Evolutionary conservation across 2,797 vertebrate genomes (phyloP), one percentile per base, ranked within the genome.

Genomic region (Peromyscus melanophrys): DNA sequence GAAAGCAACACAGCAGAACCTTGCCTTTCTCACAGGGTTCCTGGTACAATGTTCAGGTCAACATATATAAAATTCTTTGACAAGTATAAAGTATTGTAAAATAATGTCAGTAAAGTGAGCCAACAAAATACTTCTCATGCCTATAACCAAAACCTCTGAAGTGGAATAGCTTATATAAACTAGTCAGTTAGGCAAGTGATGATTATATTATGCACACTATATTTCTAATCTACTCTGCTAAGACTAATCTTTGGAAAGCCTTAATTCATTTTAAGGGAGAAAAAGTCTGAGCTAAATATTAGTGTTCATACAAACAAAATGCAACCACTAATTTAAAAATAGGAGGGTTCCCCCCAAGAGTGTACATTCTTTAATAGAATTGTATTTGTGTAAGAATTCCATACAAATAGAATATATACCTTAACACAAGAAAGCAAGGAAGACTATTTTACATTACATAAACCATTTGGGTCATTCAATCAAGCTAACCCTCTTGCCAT

Each of bases 391-490:
- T 95, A 98, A 95, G 97, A 97, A 97, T 97, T 97, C 23, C 96
- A 97, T 98, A 98, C 97, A 99, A 98, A 98, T 95, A 97, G 91
- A 98, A 98, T 80, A 2, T 82, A 98, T 96, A 97, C 92, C 98
- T 98, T 96, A 98, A 98, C 91, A 98, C 93, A 97, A 90, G 92
- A 98, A 97, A 97, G 88, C 94, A 97, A 98, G 95, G 85, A 98
- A 98, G 71, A 78, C 19, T 97, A 98, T 97, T 46, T 96, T 96
- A 97, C 91, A 85, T 98, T 92, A 98, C 91, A 97, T 92, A 98
- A 93, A 98, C 83, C 83, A 90, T 85, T 97, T 92, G 96, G 92
- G 93, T 98, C 88, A 92, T 98, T 98, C 96, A 97, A 96, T 95
- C 82, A 80, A 75, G 89, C 52, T 93, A 94, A 89, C 98, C 97